Evolutionary conservation across 2,888 invertebrate species (phyloP), one percentile per base, ranked within the genome.

Genomic region (Leistus spinibarbis): DNA sequence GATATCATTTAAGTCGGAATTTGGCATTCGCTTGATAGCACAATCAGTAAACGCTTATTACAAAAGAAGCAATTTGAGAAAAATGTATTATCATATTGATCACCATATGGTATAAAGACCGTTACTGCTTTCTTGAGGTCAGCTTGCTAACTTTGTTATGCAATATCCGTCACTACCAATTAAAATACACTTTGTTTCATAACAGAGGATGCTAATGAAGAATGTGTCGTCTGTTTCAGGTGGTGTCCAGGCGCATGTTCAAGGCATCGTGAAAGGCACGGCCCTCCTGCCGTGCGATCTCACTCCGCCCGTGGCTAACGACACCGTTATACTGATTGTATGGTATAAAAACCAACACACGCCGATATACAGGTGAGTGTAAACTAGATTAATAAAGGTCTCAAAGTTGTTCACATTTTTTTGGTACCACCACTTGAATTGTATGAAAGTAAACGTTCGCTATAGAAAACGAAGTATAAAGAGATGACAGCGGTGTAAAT

Each of bases 291-390:
- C 95, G 53, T 96, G 96, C 87, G 95, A 96, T 88, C 92, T 95
- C 80, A 91, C 91, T 79, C 91, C 95, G 63, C 91, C 93, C 69
- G 88, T 91, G 79, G 89, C 91, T 60, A 92, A 94, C 80, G 96
- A 96, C 86, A 91, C 92, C 77, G 91, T 95, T 76, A 89, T 95
- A 64, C 90, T 96, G 69, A 95, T 96, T 81, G 94, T 95, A 69
- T 96, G 96, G 96, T 96, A 96, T 85, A 95, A 95, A 85, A 93
- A 94, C 84, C 95, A 95, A 84, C 88, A 89, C 79, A 90, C 92
- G 77, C 95, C 96, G 77, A 94, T 96, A 81, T 96, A 95, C 88
- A 96, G 95, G 95, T 95, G 83, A 88, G 87, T 82, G 17, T n/a
- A 69, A 40, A 40, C 40, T 40, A 40, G 40, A 40, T 40, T 40